A percentile compares a stretch with the other conserved stretches of the same genome.
phyloP scores from a whole-genome alignment of 2,888 invertebrate genomes.

The Morpho deidamia region DNA sequence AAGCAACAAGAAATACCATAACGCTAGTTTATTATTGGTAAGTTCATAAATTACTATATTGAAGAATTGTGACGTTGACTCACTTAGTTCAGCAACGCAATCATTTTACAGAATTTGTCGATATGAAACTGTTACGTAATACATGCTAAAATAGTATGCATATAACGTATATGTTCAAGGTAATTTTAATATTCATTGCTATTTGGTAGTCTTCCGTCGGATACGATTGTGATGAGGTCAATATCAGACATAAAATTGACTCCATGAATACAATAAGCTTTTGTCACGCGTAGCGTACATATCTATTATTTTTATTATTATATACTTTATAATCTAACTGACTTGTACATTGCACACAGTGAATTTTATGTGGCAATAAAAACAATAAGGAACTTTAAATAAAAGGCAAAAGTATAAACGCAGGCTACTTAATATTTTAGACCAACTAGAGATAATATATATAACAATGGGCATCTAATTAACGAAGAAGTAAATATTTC shows the following conservation, averaged over 20 bases:
- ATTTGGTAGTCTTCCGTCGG: slow-evolving; percentile 37
- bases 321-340: no score
- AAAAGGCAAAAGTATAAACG: no score
- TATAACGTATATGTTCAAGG: slow-evolving; percentile 40
- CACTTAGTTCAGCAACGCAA: slow-evolving; percentile 21
- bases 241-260: no score
- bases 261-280: no score
- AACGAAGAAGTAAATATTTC: no score
- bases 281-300: no score
- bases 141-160: slow-evolving; percentile 45
- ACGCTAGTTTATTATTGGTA: not conserved
- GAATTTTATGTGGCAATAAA: not conserved
- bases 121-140: slow-evolving; percentile 48
- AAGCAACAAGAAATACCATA: no score
- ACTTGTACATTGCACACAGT: not conserved
- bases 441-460: no score
- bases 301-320: no score
- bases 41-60: not conserved
- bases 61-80: not conserved
- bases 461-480: no score
- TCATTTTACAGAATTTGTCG: slow-evolving; percentile 55
- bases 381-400: no score
- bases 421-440: no score
- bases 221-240: slow-evolving; percentile 20
- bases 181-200: slow-evolving; percentile 46